Evolutionary conservation across 1,140 invertebrate species (phyloP), one percentile per base, ranked within the genome.

Genomic region (Drosophila tropicalis): DNA sequence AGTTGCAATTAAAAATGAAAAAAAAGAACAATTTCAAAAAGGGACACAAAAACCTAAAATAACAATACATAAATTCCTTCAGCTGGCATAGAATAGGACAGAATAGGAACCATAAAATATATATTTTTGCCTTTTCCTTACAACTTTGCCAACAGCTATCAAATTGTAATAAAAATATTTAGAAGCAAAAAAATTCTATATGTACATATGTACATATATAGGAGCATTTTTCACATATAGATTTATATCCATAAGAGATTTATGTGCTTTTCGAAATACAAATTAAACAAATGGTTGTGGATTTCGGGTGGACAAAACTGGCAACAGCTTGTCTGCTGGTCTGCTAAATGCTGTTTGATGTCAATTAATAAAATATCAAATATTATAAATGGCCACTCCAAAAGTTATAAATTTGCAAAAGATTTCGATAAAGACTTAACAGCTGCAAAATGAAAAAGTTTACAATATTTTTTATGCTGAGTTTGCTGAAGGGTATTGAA

Each of bases 301-400:
- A 34, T 12, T 39, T 10, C 58, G 34, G 65, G 67, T 2, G 12
- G 36, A 12, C 70, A 70, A 76, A 29, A 68, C 47, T 66, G 66
- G 61, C 70, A 81, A 67, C 74, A 81, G 81, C 74, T 84, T 86
- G 75, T 66, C 40, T 47, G 25, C 10, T 29, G 54, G 36, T 1
- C 9, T 41, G 54, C 51, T 76, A 61, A 76, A 10, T 22, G 44
- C 56, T 58, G 62, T 54, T 60, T 34, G 34, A 60, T 41, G 60
- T 70, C 54, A 55, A 76, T 79, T 83, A 79, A 81, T 70, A 76
- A 82, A 66, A 34, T 66, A 72, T 72, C 19, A n/a, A 66, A 54
- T 67, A n/a, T 79, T 79, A 63, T 62, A 34, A 79, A 79, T 79
- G 32, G 15, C 32, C 17, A n/a, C 19, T 51, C n/a, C 44, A 51